Conservation (phyloP, 2,113 vertebrate genomes). For the Onychostruthus taczanowskii region DNA sequence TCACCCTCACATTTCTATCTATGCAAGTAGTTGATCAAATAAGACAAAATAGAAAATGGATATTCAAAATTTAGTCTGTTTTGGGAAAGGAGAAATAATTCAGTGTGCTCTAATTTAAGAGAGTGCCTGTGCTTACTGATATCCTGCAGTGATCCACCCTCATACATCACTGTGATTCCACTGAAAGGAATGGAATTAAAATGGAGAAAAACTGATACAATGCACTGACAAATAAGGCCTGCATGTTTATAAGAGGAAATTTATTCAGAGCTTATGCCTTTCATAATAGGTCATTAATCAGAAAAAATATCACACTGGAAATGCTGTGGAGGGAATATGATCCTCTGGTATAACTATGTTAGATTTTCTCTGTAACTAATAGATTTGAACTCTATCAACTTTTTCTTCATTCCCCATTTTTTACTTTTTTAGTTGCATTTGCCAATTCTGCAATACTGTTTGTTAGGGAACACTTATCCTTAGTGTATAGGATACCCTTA, state of each 20-base stretch:
- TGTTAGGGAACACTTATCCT: not conserved
- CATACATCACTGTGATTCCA: fast-evolving
- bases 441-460: not conserved
- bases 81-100: not conserved
- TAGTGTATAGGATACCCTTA: not conserved
- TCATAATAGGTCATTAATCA: not conserved
- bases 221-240: not conserved
- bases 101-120: not conserved
- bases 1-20: not conserved
- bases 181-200: not conserved
- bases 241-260: not conserved
- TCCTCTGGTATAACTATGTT: not conserved
- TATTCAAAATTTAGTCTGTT: not conserved
- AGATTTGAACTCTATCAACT: not conserved
- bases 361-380: not conserved
- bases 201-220: not conserved
- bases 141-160: not conserved
- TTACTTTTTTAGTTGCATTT: not conserved
- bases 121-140: not conserved
- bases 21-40: not conserved
- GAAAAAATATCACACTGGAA: not conserved
- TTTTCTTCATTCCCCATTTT: not conserved
- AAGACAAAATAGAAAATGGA: not conserved
- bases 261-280: not conserved
- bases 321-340: not conserved